phyloP scores from a whole-genome alignment of 2,113 vertebrate genomes.

The Reinhardtius hippoglossoides region DNA sequence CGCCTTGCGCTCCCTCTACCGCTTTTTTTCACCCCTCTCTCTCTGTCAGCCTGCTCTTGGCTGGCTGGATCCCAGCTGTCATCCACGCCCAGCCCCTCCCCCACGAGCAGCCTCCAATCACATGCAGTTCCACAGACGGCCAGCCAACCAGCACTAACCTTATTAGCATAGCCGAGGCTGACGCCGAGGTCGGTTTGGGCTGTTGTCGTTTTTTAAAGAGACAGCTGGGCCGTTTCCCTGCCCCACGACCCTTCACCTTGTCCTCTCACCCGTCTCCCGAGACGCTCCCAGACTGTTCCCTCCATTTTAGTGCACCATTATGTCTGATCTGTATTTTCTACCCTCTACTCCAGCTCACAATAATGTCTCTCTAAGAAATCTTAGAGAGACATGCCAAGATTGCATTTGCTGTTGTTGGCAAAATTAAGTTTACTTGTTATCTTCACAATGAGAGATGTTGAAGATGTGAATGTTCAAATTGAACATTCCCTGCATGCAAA shows the following conservation, averaged over 20 bases:
- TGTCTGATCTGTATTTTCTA: constrained; percentile 35
- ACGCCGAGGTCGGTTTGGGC: constrained; percentile 69
- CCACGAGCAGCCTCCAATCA: constrained; percentile 76
- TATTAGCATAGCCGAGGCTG: constrained; percentile 79
- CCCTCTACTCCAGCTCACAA: constrained; percentile 8
- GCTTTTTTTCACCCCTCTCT: constrained; percentile 74
- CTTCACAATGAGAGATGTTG: not conserved
- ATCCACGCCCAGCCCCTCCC: constrained; percentile 82
- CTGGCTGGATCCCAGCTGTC: constrained; percentile 85
- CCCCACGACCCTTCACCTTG: constrained; percentile 76
- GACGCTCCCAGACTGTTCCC: constrained; percentile 70
- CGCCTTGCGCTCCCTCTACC: constrained; percentile 74
- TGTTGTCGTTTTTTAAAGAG: constrained; percentile 86
- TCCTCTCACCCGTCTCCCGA: constrained; percentile 70
- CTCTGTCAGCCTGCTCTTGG: constrained; percentile 82
- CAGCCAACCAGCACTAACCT: constrained; percentile 84
- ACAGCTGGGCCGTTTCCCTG: constrained; percentile 80
- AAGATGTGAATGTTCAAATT: not conserved
- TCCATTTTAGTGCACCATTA: constrained; percentile 71
- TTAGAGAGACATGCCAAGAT: not conserved
- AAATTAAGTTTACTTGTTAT: not conserved
- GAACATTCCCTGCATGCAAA: not conserved
- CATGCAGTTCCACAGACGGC: constrained; percentile 54
- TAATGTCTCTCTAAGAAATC: not conserved
- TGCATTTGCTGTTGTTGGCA: not conserved